Conservation (phyloP, 2,797 vertebrate species). For the Eurystomus glaucurus region DNA sequence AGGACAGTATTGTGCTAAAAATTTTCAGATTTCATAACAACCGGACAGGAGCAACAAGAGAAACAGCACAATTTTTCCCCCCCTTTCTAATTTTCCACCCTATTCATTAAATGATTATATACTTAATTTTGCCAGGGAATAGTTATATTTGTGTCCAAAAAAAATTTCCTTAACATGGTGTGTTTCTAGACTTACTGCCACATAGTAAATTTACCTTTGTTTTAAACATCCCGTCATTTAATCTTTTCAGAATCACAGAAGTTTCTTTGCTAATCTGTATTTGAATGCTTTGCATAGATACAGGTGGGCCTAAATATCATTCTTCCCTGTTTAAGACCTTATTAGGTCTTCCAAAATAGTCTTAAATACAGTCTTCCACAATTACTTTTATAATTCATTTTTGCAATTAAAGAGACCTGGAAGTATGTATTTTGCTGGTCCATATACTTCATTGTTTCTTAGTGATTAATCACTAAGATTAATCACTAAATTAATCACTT, state of each 20-base stretch:
- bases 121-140: not conserved
- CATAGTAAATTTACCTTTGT: not conserved
- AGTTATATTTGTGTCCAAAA: not conserved
- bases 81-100: not conserved
- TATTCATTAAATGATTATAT: not conserved
- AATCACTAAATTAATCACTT: not conserved
- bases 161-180: rapidly evolving
- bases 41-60: not conserved
- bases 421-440: not conserved
- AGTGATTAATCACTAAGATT: not conserved
- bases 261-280: not conserved
- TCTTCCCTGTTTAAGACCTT: not conserved
- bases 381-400: not conserved
- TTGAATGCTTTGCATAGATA: not conserved
- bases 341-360: not conserved
- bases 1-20: not conserved
- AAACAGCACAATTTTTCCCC: rapidly evolving
- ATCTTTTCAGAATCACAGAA: not conserved
- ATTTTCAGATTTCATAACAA: not conserved
- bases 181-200: not conserved
- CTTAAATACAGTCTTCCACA: not conserved
- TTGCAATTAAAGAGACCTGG: not conserved
- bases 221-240: not conserved
- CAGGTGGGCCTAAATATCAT: not conserved
- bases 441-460: not conserved